These are phyloP conservation scores for Lepidochrysops patricia DNA, from an alignment of 2,888 invertebrate species.

Conservation along the genomic window DNA sequence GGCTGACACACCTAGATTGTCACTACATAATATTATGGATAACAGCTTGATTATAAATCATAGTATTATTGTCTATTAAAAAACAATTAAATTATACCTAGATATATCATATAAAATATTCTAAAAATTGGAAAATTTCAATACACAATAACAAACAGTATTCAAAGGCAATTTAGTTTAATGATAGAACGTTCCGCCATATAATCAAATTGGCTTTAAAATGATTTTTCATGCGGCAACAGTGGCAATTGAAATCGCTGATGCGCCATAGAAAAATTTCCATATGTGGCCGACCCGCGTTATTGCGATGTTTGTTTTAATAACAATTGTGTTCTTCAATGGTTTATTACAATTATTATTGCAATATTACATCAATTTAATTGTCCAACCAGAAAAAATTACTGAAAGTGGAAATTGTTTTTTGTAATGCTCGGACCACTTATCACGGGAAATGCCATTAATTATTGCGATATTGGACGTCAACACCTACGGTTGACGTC, in stretches of 20 bases:
- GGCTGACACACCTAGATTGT: too few species aligned
- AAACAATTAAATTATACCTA: too few species aligned
- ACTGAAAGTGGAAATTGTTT: neutral
- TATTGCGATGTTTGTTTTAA: conserved; percentile 37
- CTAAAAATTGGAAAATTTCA: conserved; percentile 11
- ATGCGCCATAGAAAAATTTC: conserved; percentile 24
- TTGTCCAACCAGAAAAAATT: neutral
- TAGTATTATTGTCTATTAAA: too few species aligned
- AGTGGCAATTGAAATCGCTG: conserved; percentile 19
- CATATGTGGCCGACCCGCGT: conserved; percentile 24
- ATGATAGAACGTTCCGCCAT: conserved; percentile 2
- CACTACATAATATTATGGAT: too few species aligned
- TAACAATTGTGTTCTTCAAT: conserved; percentile 24
- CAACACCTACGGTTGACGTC: too few species aligned
- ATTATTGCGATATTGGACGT: too few species aligned
- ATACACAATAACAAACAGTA: conserved; percentile 15
- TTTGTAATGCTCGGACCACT: too few species aligned
- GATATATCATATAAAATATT: too few species aligned
- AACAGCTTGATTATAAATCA: too few species aligned
- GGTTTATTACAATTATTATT: conserved; percentile 1
- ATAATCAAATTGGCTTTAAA: conserved; percentile 14
- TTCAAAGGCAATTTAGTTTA: conserved; percentile 15
- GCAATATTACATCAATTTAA: conserved; percentile 6
- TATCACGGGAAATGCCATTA: too few species aligned
- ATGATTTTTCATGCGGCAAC: conserved; percentile 11